A percentile compares a stretch with the other conserved stretches of the same genome.
phyloP scores from a whole-genome alignment of 2,888 invertebrate species.

The Ptycholaimellus sp. region DNA sequence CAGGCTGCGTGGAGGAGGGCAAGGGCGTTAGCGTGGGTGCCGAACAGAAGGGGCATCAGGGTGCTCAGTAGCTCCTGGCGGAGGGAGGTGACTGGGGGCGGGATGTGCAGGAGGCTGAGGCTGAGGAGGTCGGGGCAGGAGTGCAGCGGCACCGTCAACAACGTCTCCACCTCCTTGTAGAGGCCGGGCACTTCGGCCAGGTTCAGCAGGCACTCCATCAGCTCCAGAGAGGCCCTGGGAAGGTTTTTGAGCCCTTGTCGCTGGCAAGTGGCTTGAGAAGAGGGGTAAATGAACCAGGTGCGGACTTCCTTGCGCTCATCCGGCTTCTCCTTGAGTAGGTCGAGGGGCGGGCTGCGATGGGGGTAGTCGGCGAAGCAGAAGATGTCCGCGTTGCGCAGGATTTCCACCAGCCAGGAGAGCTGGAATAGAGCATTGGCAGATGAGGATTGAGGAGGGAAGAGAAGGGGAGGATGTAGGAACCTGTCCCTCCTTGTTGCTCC shows the following conservation, averaged over 20 bases:
- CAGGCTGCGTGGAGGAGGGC: slow-evolving; percentile 80
- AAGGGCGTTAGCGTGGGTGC: slow-evolving; percentile 83
- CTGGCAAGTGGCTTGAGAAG: background rate
- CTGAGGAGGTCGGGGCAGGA: slow-evolving; percentile 64
- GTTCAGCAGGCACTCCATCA: slow-evolving; percentile 61
- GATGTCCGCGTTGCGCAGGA: slow-evolving; percentile 67
- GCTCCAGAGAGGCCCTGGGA: slow-evolving; percentile 51
- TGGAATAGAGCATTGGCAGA: slow-evolving; percentile 13
- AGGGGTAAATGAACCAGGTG: slow-evolving; percentile 41
- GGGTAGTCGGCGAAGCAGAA: slow-evolving; percentile 77
- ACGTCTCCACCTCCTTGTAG: slow-evolving; percentile 54
- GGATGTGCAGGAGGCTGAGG: slow-evolving; percentile 7
- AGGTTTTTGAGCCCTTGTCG: background rate
- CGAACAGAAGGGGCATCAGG: slow-evolving; percentile 68
- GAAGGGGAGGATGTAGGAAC: background rate
- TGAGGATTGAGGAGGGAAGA: background rate
- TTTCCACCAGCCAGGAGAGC: slow-evolving; percentile 58
- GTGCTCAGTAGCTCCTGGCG: slow-evolving; percentile 61
- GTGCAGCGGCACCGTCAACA: slow-evolving; percentile 69
- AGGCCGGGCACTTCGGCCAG: slow-evolving; percentile 58
- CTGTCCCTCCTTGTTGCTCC: slow-evolving; percentile 44
- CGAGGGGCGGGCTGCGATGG: slow-evolving; percentile 58
- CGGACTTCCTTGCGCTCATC: slow-evolving; percentile 72
- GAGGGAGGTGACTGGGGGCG: slow-evolving; percentile 27
- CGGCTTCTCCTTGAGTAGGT: slow-evolving; percentile 70